These are phyloP conservation scores for Apocrypta bakeri DNA, from an alignment of 1,140 invertebrate genomes.

Conservation along the genomic window DNA sequence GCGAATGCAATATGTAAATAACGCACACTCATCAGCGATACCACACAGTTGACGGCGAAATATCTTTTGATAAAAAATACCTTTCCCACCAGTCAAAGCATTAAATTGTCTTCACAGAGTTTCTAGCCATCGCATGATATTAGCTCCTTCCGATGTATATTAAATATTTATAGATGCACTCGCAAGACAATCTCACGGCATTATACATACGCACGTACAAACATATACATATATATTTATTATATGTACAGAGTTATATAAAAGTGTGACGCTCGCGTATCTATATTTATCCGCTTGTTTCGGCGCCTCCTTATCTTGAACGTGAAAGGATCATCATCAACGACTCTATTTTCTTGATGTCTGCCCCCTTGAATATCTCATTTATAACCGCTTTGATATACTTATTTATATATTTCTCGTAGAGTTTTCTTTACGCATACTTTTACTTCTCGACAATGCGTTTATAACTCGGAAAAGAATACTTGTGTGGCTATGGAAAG, in stretches of 20 bases:
- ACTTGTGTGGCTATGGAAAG: neutral
- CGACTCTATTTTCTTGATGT: conserved; percentile 40
- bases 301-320: conserved; percentile 45
- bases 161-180: conserved; percentile 39
- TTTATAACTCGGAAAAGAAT: conserved; percentile 10
- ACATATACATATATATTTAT: conserved; percentile 55
- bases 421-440: neutral
- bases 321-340: conserved; percentile 25
- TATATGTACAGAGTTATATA: conserved; percentile 53
- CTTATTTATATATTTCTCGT: neutral
- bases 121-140: neutral
- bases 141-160: neutral
- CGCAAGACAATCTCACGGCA: conserved; percentile 41
- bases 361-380: conserved; percentile 26
- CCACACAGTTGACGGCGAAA: conserved; percentile 2
- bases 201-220: conserved; percentile 54
- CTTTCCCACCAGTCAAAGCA: conserved; percentile 1
- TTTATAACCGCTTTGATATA: neutral
- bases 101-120: neutral
- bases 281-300: neutral
- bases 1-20: conserved; percentile 24
- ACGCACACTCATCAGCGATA: conserved; percentile 4
- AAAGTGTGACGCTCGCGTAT: conserved; percentile 47
- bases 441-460: conserved; percentile 8
- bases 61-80: conserved; percentile 28